Evolutionary conservation across 2,888 invertebrate genomes (phyloP), one percentile per base, ranked within the genome.

Genomic region (Tipula unca): DNA sequence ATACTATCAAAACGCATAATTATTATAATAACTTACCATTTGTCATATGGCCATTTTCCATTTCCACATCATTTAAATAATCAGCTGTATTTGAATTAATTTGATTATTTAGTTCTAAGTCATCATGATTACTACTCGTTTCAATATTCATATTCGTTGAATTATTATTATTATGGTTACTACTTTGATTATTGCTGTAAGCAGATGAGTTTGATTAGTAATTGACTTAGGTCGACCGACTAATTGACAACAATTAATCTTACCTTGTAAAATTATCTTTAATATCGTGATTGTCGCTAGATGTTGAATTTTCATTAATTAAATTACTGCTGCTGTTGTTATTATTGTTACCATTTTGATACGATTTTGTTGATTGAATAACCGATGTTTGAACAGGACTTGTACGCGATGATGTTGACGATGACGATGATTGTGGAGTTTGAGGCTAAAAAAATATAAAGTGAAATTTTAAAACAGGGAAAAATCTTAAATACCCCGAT

Each of bases 351-450:
- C 89, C 90, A 88, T 89, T 90, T 88, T 91, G 90, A 89, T 90
- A 91, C 87, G 90, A 88, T 89, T 91, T 91, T 87, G 96, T 96
- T 90, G 96, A 96, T 90, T 96, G 95, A 90, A 96, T 96, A 86
- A 96, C 96, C 88, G 96, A 96, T 83, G 96, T 95, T 91, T 94
- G 94, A 29, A 85, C 85, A 86, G 92, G 94, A 91, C 90, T 93
- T 91, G 88, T 92, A 54, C 85, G 48, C 8, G 86, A 88, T 89
- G 87, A 87, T 88, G 85, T 86, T 87, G 82, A 54, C 1, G 86
- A 88, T 89, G 87, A 87, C 88, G 85, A 86, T 87, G 82, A 29
- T 86, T 69, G 69, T 69, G 69, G 69, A 69, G 20, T 87, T 39
- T 89, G 89, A 86, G 88, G 89, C 48, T 85, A 48, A 6, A 48